Conservation (phyloP, 1,140 invertebrate species). For the Dreissena rostriformis region DNA sequence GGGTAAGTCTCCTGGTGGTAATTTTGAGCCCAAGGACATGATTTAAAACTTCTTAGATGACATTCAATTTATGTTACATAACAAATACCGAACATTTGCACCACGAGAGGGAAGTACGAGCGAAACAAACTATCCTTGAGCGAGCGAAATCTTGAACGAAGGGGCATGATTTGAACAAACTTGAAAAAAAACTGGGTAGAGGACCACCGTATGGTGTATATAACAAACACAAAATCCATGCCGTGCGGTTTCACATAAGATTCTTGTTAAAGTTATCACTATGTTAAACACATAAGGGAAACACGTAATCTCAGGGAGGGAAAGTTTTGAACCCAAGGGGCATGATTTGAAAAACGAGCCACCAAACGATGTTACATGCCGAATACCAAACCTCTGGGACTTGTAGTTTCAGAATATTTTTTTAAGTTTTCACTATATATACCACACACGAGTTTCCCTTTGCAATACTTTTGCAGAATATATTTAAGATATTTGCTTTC, state of each 20-base stretch:
- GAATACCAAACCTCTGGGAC: neutral
- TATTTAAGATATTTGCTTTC: too few relatives aligned
- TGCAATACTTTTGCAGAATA: too few relatives aligned
- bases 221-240: neutral
- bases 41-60: too few relatives aligned
- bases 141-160: neutral
- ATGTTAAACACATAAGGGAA: neutral
- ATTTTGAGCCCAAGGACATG: too few relatives aligned
- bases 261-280: neutral
- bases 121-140: neutral
- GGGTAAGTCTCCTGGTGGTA: too few relatives aligned
- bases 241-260: neutral
- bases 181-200: conserved; percentile 1
- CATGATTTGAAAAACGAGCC: conserved; percentile 12
- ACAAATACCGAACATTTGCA: too few relatives aligned
- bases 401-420: neutral
- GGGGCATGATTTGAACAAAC: neutral
- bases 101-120: too few relatives aligned
- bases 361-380: neutral
- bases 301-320: neutral
- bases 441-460: too few relatives aligned
- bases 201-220: neutral
- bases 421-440: too few relatives aligned
- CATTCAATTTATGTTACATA: too few relatives aligned
- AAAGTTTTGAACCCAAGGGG: neutral